phyloP scores from a whole-genome alignment of 2,113 vertebrate genomes.

The Odocoileus virginianus region DNA sequence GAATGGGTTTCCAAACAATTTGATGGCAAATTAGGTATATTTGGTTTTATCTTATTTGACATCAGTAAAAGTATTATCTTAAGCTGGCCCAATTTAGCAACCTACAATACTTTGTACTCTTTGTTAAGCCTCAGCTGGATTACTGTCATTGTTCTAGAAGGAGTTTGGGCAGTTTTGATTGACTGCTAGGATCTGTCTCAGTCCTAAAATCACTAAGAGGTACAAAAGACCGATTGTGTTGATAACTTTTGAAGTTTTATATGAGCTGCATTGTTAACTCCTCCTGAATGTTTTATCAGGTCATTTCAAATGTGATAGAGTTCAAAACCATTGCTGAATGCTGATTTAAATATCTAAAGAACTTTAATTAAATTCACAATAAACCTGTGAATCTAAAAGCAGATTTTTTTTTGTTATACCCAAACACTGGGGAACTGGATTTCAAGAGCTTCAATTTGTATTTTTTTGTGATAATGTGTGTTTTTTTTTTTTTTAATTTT shows the following conservation, averaged over 20 bases:
- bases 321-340: background rate
- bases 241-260: slow-evolving; percentile 15
- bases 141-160: slow-evolving; percentile 67
- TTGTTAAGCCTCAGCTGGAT: slow-evolving; percentile 58
- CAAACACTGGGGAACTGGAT: background rate
- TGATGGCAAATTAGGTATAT: slow-evolving; percentile 36
- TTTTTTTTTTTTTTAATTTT: background rate
- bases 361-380: background rate
- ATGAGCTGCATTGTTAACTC: background rate
- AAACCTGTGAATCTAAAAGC: background rate
- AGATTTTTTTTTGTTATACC: background rate
- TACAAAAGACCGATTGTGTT: slow-evolving; percentile 58
- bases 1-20: background rate
- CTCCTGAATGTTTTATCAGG: slow-evolving; percentile 34
- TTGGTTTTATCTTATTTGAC: slow-evolving; percentile 63
- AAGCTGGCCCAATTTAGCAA: slow-evolving; percentile 3
- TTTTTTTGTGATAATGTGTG: background rate
- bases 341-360: background rate
- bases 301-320: background rate
- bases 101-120: slow-evolving; percentile 48
- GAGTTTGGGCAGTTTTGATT: slow-evolving; percentile 54
- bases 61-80: slow-evolving; percentile 46
- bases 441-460: background rate
- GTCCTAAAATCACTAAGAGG: slow-evolving; percentile 42
- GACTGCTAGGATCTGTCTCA: slow-evolving; percentile 38